These are phyloP conservation scores for Platichthys stellatus DNA, from an alignment of 2,113 vertebrate species.

Conservation along the genomic window DNA sequence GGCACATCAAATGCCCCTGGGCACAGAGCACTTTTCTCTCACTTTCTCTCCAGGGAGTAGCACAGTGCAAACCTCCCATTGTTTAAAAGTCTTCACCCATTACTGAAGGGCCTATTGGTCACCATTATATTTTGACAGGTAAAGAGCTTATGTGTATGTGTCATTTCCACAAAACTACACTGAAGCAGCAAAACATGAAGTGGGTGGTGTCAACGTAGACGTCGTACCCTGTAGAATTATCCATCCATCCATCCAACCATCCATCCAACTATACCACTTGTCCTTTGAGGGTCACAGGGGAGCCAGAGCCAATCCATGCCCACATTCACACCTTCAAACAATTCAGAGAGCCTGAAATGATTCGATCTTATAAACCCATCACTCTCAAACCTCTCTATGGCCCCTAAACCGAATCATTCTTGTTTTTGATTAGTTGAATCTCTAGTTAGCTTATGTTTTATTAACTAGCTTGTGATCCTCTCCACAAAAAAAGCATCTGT, in stretches of 20 bases:
- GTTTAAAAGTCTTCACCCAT: constrained; percentile 45
- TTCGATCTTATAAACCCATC: background rate
- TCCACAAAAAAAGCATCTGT: constrained; percentile 44
- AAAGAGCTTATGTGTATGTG: constrained; percentile 46
- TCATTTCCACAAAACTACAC: constrained; percentile 25
- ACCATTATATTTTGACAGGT: constrained; percentile 72
- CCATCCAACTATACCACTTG: too few species aligned
- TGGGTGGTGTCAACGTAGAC: background rate
- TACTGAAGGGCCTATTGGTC: constrained; percentile 59
- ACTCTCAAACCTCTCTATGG: background rate
- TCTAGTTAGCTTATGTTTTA: constrained; percentile 36
- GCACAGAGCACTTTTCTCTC: constrained; percentile 52
- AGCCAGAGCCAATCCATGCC: background rate
- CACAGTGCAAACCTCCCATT: constrained; percentile 46
- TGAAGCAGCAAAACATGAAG: background rate
- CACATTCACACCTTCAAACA: background rate
- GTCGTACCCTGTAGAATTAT: background rate
- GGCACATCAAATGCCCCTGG: constrained; percentile 70
- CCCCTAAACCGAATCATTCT: background rate
- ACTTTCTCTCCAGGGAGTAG: constrained; percentile 59
- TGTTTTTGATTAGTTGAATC: constrained; percentile 10
- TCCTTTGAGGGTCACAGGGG: background rate
- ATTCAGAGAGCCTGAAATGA: background rate
- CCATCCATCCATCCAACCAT: background rate
- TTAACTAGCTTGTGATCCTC: constrained; percentile 43